Evolutionary conservation across 1,140 invertebrate genomes (phyloP), one percentile per base, ranked within the genome.

Genomic region (Ostrea denselamellosa): DNA sequence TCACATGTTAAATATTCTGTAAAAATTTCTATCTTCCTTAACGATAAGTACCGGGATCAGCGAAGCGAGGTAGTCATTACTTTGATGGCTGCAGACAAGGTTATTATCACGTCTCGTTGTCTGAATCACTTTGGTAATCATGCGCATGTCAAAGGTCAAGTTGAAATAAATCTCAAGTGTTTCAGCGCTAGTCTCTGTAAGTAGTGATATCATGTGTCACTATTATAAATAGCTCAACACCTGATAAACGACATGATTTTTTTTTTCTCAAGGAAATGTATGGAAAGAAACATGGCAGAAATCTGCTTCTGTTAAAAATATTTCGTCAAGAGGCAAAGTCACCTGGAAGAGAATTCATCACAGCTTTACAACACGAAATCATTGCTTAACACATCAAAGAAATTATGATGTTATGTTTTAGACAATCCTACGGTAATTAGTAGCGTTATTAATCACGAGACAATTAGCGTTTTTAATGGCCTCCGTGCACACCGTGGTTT

Each of bases 331-430:
- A 77, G 25, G 28, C 68, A 77, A 77, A 77, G 12, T 77, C 25
- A 77, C 10, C 22, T 77, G 68, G 22, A 77, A 77, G 25, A 77
- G 28, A 34, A 44, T 17, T 9, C 25, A 77, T 77, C 28, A 77
- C 68, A 77, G 2, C 28, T 77, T 77, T 28, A 34, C 68, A 77
- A 77, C 22, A 14, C 14, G 28, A 77, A 62, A 28, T 28, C 25
- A 77, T 77, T 77, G 14, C 68, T 77, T 12, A 28, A 77, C 68
- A 77, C 68, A 77, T 77, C 68, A 77, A 77, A 77, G 68, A 14
- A 10, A 77, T 77, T 28, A 34, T 28, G 28, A 77, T 28, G 68
- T 28, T 77, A 34, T 77, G 68, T 77, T 77, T 17, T 9, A 34
- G 68, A 25, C 22, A 34, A 77, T 14, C 28, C 68, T 25, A 14